Evolutionary conservation across 30 jellyfish, hydroid and myxozoan genomes (phyloP), one percentile per base, ranked within the genome.

Genomic region (Nemopilema nomurai): DNA sequence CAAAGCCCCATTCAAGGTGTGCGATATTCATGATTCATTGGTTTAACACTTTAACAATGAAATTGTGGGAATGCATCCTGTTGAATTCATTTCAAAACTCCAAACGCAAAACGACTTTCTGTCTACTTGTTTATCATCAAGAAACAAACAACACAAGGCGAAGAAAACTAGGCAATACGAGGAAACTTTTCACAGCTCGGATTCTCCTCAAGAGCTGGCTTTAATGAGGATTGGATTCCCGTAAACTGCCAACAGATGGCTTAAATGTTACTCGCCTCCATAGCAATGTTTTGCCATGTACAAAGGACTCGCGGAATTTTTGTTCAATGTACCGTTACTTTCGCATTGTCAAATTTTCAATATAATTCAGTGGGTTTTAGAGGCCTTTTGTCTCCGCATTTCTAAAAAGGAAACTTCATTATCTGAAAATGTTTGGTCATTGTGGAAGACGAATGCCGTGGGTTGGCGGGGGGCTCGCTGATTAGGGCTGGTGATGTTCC

Each of bases 1-100:
- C 86, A 74, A 83, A 80, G 91, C 78, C 76, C 90, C 71, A 77
- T 76, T 89, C 96, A 89, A 81, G 89, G 85, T 81, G 92, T 79
- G 82, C 87, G 29, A 66, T 81, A 81, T 74, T 81, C 92, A 67
- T 74, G 89, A 89, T 81, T 89, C 96, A 89, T 89, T 89, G 96
- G 92, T 69, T 87, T 78, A 87, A 77, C 89, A 72, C 88, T 41
- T 49, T 87, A 80, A 87, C 89, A 87, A 87, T 72, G 96, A 80
- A 71, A 87, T 87, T 87, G 91, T 79, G 96, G 89, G 91, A 87
- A 87, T 19, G 87, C 93, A 29, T 74, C 74, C 68, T 74, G 87
- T 74, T 77, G 63, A 77, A 49, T 77, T 74, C 87, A 84, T 73
- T 84, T 74, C 67, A 73, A 84, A 63, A 41, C 57, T 41, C 57